Evolutionary conservation across 2,888 invertebrate species (phyloP), one percentile per base, ranked within the genome.

Genomic region (Hyles lineata): DNA sequence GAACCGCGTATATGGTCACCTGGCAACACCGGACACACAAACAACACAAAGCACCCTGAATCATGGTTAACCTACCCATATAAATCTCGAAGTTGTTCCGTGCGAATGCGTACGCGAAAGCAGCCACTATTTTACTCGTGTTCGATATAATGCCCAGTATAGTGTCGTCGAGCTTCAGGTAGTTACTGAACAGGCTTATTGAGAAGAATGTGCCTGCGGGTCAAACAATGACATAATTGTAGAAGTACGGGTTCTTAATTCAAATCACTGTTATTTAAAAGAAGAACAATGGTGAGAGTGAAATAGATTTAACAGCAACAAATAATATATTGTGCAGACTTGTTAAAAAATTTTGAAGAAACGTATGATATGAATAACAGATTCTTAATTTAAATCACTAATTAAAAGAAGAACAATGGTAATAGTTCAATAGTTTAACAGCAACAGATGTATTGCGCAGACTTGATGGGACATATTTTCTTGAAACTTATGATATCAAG

Each of bases 91-190:
- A 95, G 59, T 96, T 96, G 52, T 96, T 96, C 58, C 96, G 96
- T 1, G 98, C 97, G 84, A 98, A 98, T 0, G 98, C 97, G 81
- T 98, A 98, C 0, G 97, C 97, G 81, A 98, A 97, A 59, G 97
- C 96, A 0, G 97, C 97, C 0, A 97, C 91, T 72, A 98, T 97
- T 92, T 98, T 98, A 83, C 98, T 98, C 87, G 96, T 95, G 80
- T 97, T 97, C 1, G 98, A 98, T 83, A 98, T 96, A n/a, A 98
- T 97, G 6, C 98, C 98, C n/a, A 98, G 96, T 5, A 97, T 89
- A 0, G 97, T 97, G 89, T 98, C 98, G 78, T 98, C 97, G 72
- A 98, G 95, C 87, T 97, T 97, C 83, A 98, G 87, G 79, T 96
- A 95, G 83, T 97, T 97, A 79, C 97, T 98, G 87, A 98, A 97